Evolutionary conservation across 2,888 invertebrate species (phyloP), one percentile per base, ranked within the genome.

Genomic region (Marronus borbonicus): DNA sequence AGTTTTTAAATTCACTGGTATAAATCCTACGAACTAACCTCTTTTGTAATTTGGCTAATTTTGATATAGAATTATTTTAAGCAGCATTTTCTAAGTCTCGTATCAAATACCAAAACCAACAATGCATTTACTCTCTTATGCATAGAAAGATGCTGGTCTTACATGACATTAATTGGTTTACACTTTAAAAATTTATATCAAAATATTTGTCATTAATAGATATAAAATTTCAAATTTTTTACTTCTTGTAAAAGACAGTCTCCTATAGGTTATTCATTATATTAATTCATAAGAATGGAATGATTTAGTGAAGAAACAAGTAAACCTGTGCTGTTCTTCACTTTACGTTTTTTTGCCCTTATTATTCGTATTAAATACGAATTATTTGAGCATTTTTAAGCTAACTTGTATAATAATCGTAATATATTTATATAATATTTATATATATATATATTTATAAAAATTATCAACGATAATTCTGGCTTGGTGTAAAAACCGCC

Each of bases 381-480:
- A 66, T 64, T 20, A 20, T 60, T 68, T 49, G 76, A 76, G 76
- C 76, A 68, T 49, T 12, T 68, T 66, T 76, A 76, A 76, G 69
- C 72, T 78, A 78, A 77, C 62, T 66, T 79, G 64, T 74, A 72
- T 78, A 80, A 68, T 65, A 76, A 75, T 78, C 20, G 64, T 76
- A 78, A 70, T 78, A 80, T 80, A 78, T 79, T 70, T 58, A 75
- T 76, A n/a, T n/a, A n/a, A n/a, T n/a, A n/a, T n/a, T n/a, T n/a
- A n/a, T n/a, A n/a, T n/a, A 80, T 80, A 65, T 80, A 80, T 81
- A 79, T 81, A 82, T 80, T 79, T 82, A 82, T 81, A 79, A 80
- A 80, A 81, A 83, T 81, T 80, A 79, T 81, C 81, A 81, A 82
- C 81, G 81, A 80, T 80, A 78, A 80, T 69, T 24, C 69, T 68